A percentile compares a stretch with the other conserved stretches of the same genome.
phyloP scores from a whole-genome alignment of 2,888 invertebrate species.

The Ceramica pisi region DNA sequence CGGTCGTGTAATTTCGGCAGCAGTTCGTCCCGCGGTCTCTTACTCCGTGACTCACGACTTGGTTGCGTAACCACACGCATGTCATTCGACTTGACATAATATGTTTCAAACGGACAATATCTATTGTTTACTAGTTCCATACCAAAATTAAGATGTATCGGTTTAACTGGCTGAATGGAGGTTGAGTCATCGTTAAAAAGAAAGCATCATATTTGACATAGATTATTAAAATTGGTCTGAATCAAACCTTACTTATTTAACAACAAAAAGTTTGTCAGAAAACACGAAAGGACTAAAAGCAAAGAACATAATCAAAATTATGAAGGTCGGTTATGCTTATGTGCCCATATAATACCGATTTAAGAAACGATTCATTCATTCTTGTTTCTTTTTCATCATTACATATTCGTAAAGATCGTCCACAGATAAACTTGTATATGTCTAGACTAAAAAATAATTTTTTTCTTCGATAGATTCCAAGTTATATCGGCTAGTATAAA shows the following conservation, averaged over 20 bases:
- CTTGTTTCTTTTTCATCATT: neutral
- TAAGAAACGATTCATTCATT: neutral
- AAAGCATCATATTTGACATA: conserved; percentile 20
- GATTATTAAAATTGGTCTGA: neutral
- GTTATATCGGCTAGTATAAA: conserved; percentile 20
- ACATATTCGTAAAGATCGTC: neutral
- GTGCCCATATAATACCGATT: too few species aligned
- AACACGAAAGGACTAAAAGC: neutral
- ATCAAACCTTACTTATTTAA: too few species aligned
- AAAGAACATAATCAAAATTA: neutral
- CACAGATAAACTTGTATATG: neutral
- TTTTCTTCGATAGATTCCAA: conserved; percentile 7
- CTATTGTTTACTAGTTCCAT: conserved; percentile 56
- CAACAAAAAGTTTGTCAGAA: too few species aligned
- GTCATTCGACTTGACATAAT: conserved; percentile 66
- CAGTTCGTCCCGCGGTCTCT: conserved; percentile 49
- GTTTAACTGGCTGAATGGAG: conserved; percentile 31
- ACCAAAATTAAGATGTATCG: conserved; percentile 31
- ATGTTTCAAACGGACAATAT: conserved; percentile 64
- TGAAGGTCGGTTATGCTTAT: neutral
- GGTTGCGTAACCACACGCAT: conserved; percentile 67
- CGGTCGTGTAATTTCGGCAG: conserved; percentile 49
- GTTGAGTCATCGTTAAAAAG: conserved; percentile 32
- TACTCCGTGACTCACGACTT: conserved; percentile 68
- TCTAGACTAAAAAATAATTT: conserved; percentile 6